A percentile compares a stretch with the other conserved stretches of the same genome.
These are phyloP conservation scores for Phoenicopterus ruber DNA, from an alignment of 2,113 vertebrate species.

Conservation along the genomic window DNA sequence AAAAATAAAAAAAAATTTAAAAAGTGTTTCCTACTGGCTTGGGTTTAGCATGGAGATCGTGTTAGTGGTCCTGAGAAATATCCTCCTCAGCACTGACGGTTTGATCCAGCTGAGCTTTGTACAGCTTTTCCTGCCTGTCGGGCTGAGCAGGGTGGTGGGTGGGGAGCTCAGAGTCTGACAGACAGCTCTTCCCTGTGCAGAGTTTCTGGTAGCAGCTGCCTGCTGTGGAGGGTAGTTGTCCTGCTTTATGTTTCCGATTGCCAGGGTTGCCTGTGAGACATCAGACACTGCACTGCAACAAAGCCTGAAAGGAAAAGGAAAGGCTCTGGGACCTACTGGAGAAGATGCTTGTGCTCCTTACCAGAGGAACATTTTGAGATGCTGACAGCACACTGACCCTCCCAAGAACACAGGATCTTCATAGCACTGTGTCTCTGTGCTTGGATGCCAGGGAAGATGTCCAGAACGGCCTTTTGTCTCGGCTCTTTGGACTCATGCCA, in stretches of 20 bases:
- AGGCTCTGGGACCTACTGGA: background rate
- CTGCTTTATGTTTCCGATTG: background rate
- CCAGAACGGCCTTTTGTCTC: conserved; percentile 10
- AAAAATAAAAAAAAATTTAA: background rate
- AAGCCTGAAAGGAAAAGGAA: background rate
- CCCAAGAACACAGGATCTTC: background rate
- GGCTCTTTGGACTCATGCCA: background rate
- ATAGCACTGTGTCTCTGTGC: background rate
- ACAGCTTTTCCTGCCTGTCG: background rate
- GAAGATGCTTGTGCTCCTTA: background rate
- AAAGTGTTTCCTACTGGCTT: background rate
- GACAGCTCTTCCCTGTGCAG: background rate
- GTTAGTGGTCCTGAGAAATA: background rate
- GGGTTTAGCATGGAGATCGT: background rate
- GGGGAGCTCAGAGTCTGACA: background rate
- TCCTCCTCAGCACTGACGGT: background rate
- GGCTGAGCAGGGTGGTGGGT: background rate
- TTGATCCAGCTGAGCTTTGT: background rate
- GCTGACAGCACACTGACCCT: background rate
- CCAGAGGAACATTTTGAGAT: background rate
- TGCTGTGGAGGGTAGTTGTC: background rate
- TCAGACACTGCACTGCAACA: background rate
- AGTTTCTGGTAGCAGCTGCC: background rate
- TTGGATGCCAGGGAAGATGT: background rate
- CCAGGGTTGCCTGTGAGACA: background rate